Percentiles rank a stretch among this genome's conserved stretches.
These are phyloP conservation scores for Pemphigus obesinymphae DNA, from an alignment of 1,140 invertebrate species.

Conservation along the genomic window DNA sequence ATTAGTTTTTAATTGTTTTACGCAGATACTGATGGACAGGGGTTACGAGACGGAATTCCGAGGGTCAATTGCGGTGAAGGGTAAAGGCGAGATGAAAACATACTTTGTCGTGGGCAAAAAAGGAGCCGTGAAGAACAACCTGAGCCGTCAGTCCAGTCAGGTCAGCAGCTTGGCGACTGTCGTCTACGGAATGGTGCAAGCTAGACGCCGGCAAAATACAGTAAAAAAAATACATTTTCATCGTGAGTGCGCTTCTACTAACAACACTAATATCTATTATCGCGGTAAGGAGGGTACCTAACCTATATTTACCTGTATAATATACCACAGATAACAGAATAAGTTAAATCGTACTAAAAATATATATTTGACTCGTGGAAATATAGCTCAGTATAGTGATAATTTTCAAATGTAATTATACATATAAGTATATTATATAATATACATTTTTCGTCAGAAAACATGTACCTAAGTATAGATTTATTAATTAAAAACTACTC, in stretches of 20 bases:
- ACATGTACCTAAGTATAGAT: no score
- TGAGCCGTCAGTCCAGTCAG: slow-evolving; percentile 64
- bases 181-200: slow-evolving; percentile 79
- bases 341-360: no score
- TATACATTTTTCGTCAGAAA: no score
- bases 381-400: no score
- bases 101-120: slow-evolving; percentile 75
- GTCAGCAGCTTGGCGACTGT: slow-evolving; percentile 77
- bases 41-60: slow-evolving; percentile 71
- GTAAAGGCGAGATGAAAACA: slow-evolving; percentile 92
- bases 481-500: no score
- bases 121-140: slow-evolving; percentile 53
- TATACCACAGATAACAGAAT: no score
- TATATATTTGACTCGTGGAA: no score
- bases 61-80: slow-evolving; percentile 83
- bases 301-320: no score
- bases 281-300: no score
- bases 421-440: no score
- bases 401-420: no score
- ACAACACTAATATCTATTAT: slow-evolving; percentile 16
- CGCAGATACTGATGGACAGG: slow-evolving; percentile 63
- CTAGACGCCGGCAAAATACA: slow-evolving; percentile 54
- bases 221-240: slow-evolving; percentile 46
- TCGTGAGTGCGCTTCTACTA: slow-evolving; percentile 42
- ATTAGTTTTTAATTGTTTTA: no score